Evolutionary conservation across 2,797 vertebrate species (phyloP).

Genomic region (Adrianichthys oophorus): DNA sequence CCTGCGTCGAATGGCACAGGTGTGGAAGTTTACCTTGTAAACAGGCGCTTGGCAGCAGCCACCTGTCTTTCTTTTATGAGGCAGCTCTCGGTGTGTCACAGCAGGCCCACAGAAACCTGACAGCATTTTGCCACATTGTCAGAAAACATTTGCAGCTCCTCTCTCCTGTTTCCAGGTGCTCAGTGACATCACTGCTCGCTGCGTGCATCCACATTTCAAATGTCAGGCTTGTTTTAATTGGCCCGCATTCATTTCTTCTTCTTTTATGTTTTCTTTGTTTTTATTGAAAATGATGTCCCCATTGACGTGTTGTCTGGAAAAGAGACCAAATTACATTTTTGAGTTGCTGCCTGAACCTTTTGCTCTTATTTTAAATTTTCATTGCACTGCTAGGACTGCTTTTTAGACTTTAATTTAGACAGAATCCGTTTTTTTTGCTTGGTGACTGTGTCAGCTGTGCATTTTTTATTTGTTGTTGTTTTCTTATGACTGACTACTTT

Average conservation of each 20-base stretch:
- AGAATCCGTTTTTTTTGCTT: too few relatives aligned
- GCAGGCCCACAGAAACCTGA: conserved; percentile 1
- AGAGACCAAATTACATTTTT: conserved; percentile 16
- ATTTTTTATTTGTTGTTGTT: too few relatives aligned
- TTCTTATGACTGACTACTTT: too few relatives aligned
- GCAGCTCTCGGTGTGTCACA: background rate
- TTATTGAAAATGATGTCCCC: conserved; percentile 6
- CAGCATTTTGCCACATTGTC: conserved; percentile 29
- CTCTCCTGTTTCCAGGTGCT: conserved; percentile 34
- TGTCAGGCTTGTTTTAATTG: conserved; percentile 58
- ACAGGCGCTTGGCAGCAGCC: conserved; percentile 42
- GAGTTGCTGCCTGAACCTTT: background rate
- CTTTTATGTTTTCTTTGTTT: conserved; percentile 5
- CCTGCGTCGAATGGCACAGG: conserved; percentile 36
- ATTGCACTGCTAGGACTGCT: background rate
- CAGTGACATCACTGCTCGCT: conserved; percentile 24
- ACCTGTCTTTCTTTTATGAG: conserved; percentile 44
- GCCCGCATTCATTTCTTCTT: conserved; percentile 16
- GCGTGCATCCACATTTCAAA: conserved; percentile 31
- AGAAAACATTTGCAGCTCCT: conserved; percentile 8
- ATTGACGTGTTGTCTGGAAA: conserved; percentile 15
- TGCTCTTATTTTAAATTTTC: background rate
- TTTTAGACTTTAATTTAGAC: too few relatives aligned
- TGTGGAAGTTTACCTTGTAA: conserved; percentile 48
- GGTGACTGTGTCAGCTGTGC: too few relatives aligned